Conservation (phyloP, 2,888 invertebrate species). For the Mongoloraphidia duomilia region DNA sequence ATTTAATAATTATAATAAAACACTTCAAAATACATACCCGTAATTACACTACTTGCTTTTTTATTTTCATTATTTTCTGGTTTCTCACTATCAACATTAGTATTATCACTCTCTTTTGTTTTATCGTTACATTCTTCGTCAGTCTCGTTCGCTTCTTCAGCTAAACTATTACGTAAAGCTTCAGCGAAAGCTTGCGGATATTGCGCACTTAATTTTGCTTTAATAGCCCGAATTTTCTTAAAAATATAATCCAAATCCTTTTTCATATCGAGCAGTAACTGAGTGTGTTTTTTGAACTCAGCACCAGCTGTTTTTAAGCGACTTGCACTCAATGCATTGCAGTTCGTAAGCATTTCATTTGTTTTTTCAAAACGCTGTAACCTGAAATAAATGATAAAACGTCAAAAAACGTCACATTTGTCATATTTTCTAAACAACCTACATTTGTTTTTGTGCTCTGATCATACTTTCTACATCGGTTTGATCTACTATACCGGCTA, state of each 20-base stretch:
- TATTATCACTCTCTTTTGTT: slow-evolving; percentile 16
- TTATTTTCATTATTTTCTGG: neutral
- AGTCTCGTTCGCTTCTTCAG: slow-evolving; percentile 14
- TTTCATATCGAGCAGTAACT: slow-evolving; percentile 76
- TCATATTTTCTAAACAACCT: slow-evolving; percentile 23
- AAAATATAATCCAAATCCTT: slow-evolving; percentile 91
- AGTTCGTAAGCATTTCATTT: slow-evolving; percentile 96
- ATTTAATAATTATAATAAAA: neutral
- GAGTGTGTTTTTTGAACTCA: slow-evolving; percentile 85
- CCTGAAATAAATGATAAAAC: slow-evolving; percentile 38
- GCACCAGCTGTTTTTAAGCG: slow-evolving; percentile 71
- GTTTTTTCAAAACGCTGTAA: slow-evolving; percentile 94
- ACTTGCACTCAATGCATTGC: slow-evolving; percentile 83
- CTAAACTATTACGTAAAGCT: slow-evolving; percentile 30
- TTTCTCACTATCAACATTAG: neutral
- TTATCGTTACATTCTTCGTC: slow-evolving; percentile 26
- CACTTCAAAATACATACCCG: neutral
- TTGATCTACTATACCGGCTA: slow-evolving; percentile 83
- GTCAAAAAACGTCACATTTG: neutral
- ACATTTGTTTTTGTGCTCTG: slow-evolving; percentile 86
- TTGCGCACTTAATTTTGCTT: slow-evolving; percentile 56
- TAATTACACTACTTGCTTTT: neutral
- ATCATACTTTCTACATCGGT: slow-evolving; percentile 83
- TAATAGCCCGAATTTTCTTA: slow-evolving; percentile 73
- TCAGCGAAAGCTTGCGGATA: slow-evolving; percentile 52